Conservation (phyloP, 2,888 invertebrate species). For the Megamerina dolium region DNA sequence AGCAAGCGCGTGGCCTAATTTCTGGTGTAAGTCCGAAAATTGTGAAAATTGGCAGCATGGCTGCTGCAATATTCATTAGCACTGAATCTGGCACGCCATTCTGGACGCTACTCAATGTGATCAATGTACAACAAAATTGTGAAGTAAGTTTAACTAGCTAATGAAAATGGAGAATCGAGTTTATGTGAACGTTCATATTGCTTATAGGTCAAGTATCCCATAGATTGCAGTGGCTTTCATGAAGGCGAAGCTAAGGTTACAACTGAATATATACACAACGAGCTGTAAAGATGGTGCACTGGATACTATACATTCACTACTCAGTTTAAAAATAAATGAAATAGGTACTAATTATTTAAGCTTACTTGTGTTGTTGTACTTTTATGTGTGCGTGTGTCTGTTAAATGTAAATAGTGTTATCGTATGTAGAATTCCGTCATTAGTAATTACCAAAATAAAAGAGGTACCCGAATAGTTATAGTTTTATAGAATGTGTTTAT, state of each 20-base stretch:
- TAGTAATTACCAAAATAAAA: too few relatives aligned
- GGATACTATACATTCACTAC: neutral
- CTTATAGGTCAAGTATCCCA: conserved; percentile 52
- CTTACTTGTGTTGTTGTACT: conserved; percentile 13
- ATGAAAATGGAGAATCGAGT: neutral
- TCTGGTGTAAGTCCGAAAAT: conserved; percentile 66
- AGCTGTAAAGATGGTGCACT: conserved; percentile 54
- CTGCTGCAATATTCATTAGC: conserved; percentile 71
- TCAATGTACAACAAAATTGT: conserved; percentile 67
- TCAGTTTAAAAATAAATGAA: neutral
- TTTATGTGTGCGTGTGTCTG: neutral
- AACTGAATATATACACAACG: conserved; percentile 75
- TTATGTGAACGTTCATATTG: conserved; percentile 2
- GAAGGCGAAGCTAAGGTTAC: conserved; percentile 76
- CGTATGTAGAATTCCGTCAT: conserved; percentile 1
- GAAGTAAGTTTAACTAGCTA: conserved; percentile 54
- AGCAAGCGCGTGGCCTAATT: conserved; percentile 48
- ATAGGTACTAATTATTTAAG: neutral
- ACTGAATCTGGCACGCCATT: conserved; percentile 67
- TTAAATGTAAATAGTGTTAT: neutral
- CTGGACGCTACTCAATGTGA: conserved; percentile 71
- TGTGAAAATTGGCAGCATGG: conserved; percentile 68
- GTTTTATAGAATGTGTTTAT: too few relatives aligned
- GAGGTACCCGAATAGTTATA: too few relatives aligned
- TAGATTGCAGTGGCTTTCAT: conserved; percentile 72